These are phyloP conservation scores for Phorcus lineatus DNA, from an alignment of 2,888 invertebrate genomes.

Conservation along the genomic window DNA sequence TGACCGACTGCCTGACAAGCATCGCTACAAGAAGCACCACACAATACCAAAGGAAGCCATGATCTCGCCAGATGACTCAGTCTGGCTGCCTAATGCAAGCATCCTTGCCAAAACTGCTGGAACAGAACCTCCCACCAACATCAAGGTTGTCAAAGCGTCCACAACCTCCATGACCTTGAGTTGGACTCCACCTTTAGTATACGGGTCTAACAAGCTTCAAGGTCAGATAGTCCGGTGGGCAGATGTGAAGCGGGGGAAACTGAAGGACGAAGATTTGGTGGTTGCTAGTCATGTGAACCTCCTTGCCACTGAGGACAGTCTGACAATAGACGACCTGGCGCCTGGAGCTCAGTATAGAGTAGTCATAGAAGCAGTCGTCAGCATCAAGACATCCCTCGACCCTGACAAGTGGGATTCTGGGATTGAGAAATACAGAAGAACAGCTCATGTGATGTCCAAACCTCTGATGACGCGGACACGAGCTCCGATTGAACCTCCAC, in stretches of 20 bases:
- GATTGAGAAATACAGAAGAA: slow-evolving; percentile 68
- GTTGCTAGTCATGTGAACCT: slow-evolving; percentile 69
- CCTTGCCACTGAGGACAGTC: slow-evolving; percentile 64
- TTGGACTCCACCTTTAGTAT: slow-evolving; percentile 74
- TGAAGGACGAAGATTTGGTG: slow-evolving; percentile 60
- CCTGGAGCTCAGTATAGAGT: slow-evolving; percentile 74
- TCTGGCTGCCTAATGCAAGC: slow-evolving; percentile 72
- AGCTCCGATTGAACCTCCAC: slow-evolving; percentile 73
- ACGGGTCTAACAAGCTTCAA: slow-evolving; percentile 73
- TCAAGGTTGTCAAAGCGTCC: slow-evolving; percentile 61
- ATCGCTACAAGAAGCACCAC: slow-evolving; percentile 60
- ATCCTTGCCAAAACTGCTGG: slow-evolving; percentile 74
- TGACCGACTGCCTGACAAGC: slow-evolving; percentile 70
- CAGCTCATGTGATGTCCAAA: slow-evolving; percentile 71
- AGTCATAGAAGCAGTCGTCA: slow-evolving; percentile 74
- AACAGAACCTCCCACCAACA: slow-evolving; percentile 69
- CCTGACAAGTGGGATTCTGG: slow-evolving; percentile 59
- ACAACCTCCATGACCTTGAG: slow-evolving; percentile 66
- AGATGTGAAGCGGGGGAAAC: slow-evolving; percentile 58
- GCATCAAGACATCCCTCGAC: slow-evolving; percentile 72
- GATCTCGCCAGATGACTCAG: slow-evolving; percentile 66
- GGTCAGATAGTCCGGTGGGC: slow-evolving; percentile 74
- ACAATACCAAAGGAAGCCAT: slow-evolving; percentile 65
- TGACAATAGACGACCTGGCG: slow-evolving; percentile 66
- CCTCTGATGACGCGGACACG: slow-evolving; percentile 71